phyloP scores from a whole-genome alignment of 2,113 vertebrate genomes.

The Chlorodrepanis virens region DNA sequence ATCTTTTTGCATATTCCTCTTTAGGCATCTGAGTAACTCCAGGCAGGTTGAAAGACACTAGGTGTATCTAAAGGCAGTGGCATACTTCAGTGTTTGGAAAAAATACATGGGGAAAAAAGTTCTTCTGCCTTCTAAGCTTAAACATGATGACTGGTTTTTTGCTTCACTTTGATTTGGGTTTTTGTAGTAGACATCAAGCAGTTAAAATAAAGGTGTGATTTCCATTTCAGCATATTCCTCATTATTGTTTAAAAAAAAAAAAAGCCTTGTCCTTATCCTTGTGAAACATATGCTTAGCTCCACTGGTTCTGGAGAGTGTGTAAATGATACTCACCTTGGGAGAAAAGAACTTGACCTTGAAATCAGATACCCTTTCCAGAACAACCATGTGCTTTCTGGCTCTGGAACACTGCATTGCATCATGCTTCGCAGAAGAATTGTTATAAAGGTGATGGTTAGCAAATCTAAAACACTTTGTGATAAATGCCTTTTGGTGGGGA shows the following conservation, averaged over 20 bases:
- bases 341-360: conserved; percentile 21
- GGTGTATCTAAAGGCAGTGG: not conserved
- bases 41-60: not conserved
- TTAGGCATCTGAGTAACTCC: not conserved
- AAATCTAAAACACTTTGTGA: not conserved
- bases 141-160: not conserved
- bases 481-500: not conserved
- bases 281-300: not conserved
- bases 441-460: not conserved
- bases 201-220: not conserved
- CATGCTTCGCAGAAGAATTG: not conserved
- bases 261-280: not conserved
- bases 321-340: conserved; percentile 11
- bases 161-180: fast-evolving
- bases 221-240: not conserved
- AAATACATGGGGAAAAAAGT: not conserved
- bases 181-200: not conserved
- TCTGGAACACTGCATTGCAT: conserved; percentile 4
- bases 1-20: not conserved
- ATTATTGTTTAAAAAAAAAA: not conserved
- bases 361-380: conserved; percentile 29
- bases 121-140: not conserved
- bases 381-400: not conserved
- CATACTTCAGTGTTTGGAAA: not conserved
- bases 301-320: not conserved